A percentile compares a stretch with the other conserved stretches of the same genome.
These are phyloP conservation scores for Peromyscus maniculatus DNA, from an alignment of 2,113 vertebrate species.

Conservation along the genomic window DNA sequence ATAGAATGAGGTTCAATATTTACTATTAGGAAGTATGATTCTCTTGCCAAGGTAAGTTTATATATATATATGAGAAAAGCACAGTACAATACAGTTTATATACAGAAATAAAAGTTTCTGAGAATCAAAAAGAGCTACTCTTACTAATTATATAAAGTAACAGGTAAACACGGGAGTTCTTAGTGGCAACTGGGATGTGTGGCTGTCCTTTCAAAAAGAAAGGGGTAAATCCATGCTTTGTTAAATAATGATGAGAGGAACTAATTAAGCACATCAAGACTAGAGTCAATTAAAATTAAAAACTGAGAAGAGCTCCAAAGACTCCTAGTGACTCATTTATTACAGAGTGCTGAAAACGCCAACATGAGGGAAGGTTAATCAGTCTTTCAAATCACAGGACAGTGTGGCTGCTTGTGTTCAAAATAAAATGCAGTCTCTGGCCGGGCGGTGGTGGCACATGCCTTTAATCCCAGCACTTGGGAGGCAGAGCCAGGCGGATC, in stretches of 20 bases:
- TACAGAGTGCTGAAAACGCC: not conserved
- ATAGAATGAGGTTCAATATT: not conserved
- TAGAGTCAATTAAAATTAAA: not conserved
- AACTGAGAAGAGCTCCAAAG: not conserved
- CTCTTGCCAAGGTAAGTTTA: not conserved
- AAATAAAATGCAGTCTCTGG: not conserved
- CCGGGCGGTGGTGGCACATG: no score
- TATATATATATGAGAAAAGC: not conserved
- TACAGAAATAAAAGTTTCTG: not conserved
- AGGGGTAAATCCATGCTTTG: not conserved
- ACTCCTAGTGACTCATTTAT: not conserved
- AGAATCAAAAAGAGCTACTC: not conserved
- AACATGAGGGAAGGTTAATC: not conserved
- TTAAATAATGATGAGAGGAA: slow-evolving; percentile 5
- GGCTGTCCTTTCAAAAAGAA: not conserved
- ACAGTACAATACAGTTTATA: not conserved
- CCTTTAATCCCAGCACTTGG: no score
- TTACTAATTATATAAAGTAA: not conserved
- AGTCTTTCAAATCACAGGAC: not conserved
- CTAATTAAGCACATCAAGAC: not conserved
- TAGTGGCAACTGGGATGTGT: not conserved
- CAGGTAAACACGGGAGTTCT: accelerated
- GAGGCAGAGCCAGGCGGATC: no score
- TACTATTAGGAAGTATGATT: slow-evolving; percentile 20
- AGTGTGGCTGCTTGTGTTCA: not conserved